These are phyloP conservation scores for Tachystola acroxantha DNA, from an alignment of 2,888 invertebrate genomes.

Conservation along the genomic window DNA sequence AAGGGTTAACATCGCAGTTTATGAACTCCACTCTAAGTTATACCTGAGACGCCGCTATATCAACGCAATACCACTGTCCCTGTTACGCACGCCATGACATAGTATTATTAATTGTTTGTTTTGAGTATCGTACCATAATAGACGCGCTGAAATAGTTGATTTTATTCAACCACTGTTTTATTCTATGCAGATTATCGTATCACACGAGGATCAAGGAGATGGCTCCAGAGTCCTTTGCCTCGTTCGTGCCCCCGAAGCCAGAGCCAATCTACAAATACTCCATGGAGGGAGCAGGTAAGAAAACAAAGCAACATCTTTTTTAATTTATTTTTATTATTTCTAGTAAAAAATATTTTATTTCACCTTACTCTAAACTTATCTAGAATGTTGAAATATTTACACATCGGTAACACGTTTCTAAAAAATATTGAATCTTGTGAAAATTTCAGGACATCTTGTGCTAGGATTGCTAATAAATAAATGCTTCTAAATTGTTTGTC, in stretches of 20 bases:
- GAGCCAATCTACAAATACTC: constrained; percentile 94
- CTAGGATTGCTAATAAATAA: constrained; percentile 29
- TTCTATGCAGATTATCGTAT: constrained; percentile 92
- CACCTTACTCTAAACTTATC: constrained; percentile 54
- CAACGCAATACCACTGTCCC: no score
- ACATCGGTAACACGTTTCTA: constrained; percentile 39
- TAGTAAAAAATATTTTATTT: constrained; percentile 44
- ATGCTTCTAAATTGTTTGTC: constrained; percentile 46
- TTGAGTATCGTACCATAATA: no score
- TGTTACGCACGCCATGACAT: no score
- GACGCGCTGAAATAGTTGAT: no score
- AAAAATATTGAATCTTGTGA: constrained; percentile 11
- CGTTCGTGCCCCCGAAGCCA: constrained; percentile 90
- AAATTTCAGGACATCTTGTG: constrained; percentile 4
- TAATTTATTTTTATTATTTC: constrained; percentile 37
- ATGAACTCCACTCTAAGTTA: no score
- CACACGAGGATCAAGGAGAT: constrained; percentile 95
- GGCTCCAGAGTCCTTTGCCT: constrained; percentile 91
- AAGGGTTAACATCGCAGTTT: no score
- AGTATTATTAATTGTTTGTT: no score
- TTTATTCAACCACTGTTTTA: no score
- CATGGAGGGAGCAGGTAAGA: constrained; percentile 92
- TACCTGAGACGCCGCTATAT: no score
- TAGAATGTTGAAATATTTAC: constrained; percentile 63
- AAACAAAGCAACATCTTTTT: constrained; percentile 11